Percentiles rank a stretch among this genome's conserved stretches.
Evolutionary conservation across 2,888 invertebrate genomes (phyloP).

Genomic region (Hipparchia semele): DNA sequence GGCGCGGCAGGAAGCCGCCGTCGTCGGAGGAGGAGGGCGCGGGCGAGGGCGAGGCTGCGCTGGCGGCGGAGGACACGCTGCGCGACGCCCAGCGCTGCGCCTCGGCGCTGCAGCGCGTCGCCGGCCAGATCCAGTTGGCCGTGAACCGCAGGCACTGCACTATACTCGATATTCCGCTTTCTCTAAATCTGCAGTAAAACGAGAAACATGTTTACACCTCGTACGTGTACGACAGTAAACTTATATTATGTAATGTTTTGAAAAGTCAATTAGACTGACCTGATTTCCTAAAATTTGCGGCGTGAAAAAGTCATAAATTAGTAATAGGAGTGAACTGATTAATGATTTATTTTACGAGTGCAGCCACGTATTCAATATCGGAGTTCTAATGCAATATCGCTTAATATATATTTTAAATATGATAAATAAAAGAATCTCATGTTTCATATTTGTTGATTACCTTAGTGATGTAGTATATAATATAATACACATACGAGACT

Average conservation of each 20-base stretch:
- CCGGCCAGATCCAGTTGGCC: constrained; percentile 89
- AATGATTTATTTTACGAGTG: too few relatives aligned
- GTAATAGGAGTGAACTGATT: too few relatives aligned
- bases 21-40: constrained; percentile 88
- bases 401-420: too few relatives aligned
- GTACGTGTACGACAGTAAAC: not conserved
- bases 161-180: constrained; percentile 97
- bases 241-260: not conserved
- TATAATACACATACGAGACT: constrained; percentile 71
- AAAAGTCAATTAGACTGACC: constrained; percentile 57
- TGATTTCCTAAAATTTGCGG: constrained; percentile 69
- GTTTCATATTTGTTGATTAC: too few relatives aligned
- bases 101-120: constrained; percentile 84
- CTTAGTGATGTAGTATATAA: not conserved
- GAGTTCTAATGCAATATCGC: too few relatives aligned
- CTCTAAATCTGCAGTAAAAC: constrained; percentile 89
- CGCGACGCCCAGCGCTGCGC: constrained; percentile 53
- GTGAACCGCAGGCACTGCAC: constrained; percentile 84
- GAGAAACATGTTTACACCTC: constrained; percentile 5
- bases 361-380: too few relatives aligned
- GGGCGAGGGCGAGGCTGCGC: constrained; percentile 53
- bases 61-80: constrained; percentile 44
- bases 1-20: constrained; percentile 90
- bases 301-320: constrained; percentile 41
- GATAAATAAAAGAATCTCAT: too few relatives aligned